Evolutionary conservation across 2,797 vertebrate genomes (phyloP), one percentile per base, ranked within the genome.

Genomic region (Pseudopleuronectes americanus): DNA sequence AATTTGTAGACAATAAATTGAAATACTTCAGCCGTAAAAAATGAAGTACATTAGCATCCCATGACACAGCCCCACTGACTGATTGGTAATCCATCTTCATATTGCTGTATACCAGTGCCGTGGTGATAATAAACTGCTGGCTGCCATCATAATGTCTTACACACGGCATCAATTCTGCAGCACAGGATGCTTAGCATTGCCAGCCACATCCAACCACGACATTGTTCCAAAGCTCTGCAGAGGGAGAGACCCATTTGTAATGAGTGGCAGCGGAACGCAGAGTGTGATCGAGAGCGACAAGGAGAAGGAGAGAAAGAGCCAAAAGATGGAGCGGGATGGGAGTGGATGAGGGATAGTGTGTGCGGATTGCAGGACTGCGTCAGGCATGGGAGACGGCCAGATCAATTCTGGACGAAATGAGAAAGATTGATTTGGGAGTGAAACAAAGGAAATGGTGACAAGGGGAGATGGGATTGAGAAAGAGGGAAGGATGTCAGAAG

Each of bases 341-440:
- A 73, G 74, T 68, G 65, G 75, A 65, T 80, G 74, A 70, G 77
- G 68, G 43, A 45, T 16, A 19, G 43, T 8, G 43, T 19, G 47
- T 67, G 76, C n/a, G 51, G 68, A 81, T 58, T 77, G 73, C 63
- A 67, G 71, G 80, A 84, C 81, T 74, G 86, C 68, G 57, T 86
- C 76, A 84, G 83, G 28, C 84, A 89, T 89, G 85, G 83, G 80
- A 90, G 83, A 85, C 77, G 84, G 77, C 48, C 17, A 80, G 91
- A 94, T 94, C 90, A 91, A 92, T 92, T 87, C 76, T 54, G 68
- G 76, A 74, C 71, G 24, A 91, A 93, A 93, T 91, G 86, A 91
- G 79, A 87, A 76, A 71, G 86, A 92, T 92, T 92, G 91, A 93
- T 93, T 91, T 82, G 49, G 56, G 60, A 68, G 80, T 69, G 65